Base-by-base conservation (phyloP, 1,140 invertebrate species). In the Asobara japonica region DNA sequence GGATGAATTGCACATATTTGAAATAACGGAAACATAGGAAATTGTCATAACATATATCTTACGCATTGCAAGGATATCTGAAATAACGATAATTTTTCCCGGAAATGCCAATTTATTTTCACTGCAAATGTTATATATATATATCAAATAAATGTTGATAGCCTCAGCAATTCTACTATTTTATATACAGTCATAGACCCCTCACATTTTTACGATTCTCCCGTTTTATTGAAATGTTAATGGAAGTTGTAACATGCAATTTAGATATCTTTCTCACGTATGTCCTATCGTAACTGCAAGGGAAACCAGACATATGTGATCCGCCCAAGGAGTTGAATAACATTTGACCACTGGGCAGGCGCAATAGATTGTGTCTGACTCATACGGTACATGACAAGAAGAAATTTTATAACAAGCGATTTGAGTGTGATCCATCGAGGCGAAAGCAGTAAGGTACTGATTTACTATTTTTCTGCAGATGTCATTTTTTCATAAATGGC, bases 131-230 rank as follows among this genome's bases (percentile, higher is more conserved):
- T n/a, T n/a, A n/a, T n/a, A 45, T 45, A 45, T 45, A 45, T 45
- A n/a, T 45, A 45, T 45, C 41, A 45, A 45, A 45, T 45, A 45
- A n/a, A n/a, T n/a, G n/a, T n/a, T n/a, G n/a, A 45, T 45, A 16
- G 4, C 18, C n/a, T 45, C 7, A n/a, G 7, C 41, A n/a, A 16
- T 45, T 5, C 36, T n/a, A 38, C 36, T 38, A 38, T 38, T 38
- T 38, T n/a, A 38, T 38, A 38, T n/a, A 5, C 18, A 13, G 41
- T 45, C n/a, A 45, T 16, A 18, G 1, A 45, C n/a, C 1, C n/a
- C n/a, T 45, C 41, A 45, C 13, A 16, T 45, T 45, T 45, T 45
- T 45, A 45, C 41, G 41, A 45, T 45, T n/a, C 41, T 16, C 13
- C n/a, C 7, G 41, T 1, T 45, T 16, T 45, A 45, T 45, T 45